Base-by-base conservation (phyloP, 2,797 vertebrate species). In the Ctenosaura bakeri region DNA sequence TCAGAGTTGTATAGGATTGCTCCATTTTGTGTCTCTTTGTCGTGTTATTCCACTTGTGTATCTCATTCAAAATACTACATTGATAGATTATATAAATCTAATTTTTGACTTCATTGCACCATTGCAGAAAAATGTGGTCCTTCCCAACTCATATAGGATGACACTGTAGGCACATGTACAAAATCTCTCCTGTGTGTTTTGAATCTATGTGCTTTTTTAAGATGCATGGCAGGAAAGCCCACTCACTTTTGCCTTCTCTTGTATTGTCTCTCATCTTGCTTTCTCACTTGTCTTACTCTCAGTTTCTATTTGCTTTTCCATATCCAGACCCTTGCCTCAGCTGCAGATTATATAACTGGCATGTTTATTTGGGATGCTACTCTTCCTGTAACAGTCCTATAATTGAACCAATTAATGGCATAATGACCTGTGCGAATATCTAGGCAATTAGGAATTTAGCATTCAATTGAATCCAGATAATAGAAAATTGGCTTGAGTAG, bases 391-490 rank as follows among this genome's bases (percentile, higher is more conserved):
- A 8, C 56, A 84, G 71, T 83, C 26, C 42, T 46, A 64, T 82
- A 26, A 91, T 83, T 42, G 84, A 93, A 76, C 22, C 85, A 87
- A 92, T 86, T 32, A 93, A 46, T 50, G 6, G n/a, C 74, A 88
- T 71, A 56, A 87, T 66, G 71, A 56, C 78, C 88, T 0, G 52
- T 14, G 50, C 24, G 26, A 89, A 86, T 16, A 88, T 92, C 83
- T 35, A 66, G 38, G 59, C 73, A 90, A 69, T 86, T 50, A 76
- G n/a, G 85, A 82, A 10, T 1, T 79, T 84, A 66, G 38, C 62
- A 91, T 91, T 91, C 80, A 87, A 35, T 54, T 69, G 18, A 90
- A 87, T 87, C 56, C 56, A 90, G 88, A 71, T 59, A 89, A 92
- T 90, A 84, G 3, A 6, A 24, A 18, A 91, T 77, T 56, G 78